phyloP scores from a whole-genome alignment of 1,140 invertebrate species.

The Melanaphis sacchari region DNA sequence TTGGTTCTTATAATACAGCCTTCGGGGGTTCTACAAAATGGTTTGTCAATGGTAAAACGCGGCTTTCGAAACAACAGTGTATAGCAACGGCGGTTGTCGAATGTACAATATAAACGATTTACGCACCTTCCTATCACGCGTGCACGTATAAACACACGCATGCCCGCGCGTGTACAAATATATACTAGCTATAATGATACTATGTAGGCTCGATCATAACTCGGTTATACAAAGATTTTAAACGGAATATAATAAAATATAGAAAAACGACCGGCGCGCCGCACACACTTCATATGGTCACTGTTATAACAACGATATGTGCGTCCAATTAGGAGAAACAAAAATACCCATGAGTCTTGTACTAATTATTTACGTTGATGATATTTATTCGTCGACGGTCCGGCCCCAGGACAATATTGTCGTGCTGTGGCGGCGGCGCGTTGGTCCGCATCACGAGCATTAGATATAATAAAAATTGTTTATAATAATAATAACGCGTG shows the following conservation, averaged over 20 bases:
- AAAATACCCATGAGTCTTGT: background rate
- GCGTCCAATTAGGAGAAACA: slow-evolving; percentile 26
- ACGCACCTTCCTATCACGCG: background rate
- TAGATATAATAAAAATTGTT: background rate
- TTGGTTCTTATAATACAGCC: background rate
- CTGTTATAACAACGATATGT: background rate
- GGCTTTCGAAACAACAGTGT: background rate
- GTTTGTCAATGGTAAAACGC: background rate
- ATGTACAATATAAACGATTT: background rate
- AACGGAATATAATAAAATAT: background rate
- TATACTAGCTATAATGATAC: background rate
- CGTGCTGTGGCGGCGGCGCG: background rate
- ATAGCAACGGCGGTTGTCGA: background rate
- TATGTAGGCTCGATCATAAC: background rate
- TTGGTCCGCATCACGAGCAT: background rate
- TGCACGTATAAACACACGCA: background rate
- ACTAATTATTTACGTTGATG: slow-evolving; percentile 19
- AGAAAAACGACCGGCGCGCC: background rate
- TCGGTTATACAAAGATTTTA: background rate
- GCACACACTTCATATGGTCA: background rate
- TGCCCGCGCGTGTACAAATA: background rate
- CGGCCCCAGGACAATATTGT: slow-evolving; percentile 4
- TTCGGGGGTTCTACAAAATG: background rate
- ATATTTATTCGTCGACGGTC: slow-evolving; percentile 19
- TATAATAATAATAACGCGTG: background rate